Evolutionary conservation across 37 sponge, comb jelly and placozoan species (phyloP).

Genomic region (Aplysina aerophoba): DNA sequence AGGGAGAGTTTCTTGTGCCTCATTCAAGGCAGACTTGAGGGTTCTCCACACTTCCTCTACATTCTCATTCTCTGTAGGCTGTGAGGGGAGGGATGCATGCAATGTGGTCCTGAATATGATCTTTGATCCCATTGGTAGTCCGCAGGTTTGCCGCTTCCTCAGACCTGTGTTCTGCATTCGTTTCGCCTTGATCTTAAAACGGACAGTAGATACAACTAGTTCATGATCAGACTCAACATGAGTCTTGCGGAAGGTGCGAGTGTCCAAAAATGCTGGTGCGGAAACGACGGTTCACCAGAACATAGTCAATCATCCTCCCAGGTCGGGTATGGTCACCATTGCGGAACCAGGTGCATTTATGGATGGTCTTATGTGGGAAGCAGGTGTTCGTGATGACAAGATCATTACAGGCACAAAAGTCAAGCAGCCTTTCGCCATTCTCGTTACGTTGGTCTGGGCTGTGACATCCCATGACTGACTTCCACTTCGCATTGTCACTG

Average conservation of each 20-base stretch:
- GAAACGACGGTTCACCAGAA: neutral
- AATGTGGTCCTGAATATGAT: neutral
- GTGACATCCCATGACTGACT: neutral
- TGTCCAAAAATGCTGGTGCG: neutral
- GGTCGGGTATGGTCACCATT: neutral
- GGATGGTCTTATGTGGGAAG: neutral
- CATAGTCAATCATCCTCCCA: neutral
- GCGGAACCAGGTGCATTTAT: neutral
- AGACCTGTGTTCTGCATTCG: neutral
- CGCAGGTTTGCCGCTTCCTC: neutral
- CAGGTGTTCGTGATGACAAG: neutral
- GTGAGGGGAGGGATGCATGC: neutral
- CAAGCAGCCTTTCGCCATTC: neutral
- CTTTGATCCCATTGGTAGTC: neutral
- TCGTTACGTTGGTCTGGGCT: neutral
- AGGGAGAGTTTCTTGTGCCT: neutral
- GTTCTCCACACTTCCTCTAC: neutral
- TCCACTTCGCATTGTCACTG: neutral
- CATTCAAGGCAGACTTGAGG: constrained; percentile 6
- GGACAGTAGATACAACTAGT: neutral
- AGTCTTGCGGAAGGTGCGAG: neutral
- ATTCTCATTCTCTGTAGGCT: neutral
- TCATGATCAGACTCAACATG: constrained; percentile 1
- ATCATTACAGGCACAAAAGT: neutral
- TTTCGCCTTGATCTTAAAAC: constrained; percentile 12